Percentiles rank a stretch among this genome's conserved stretches.
Conservation (phyloP, 2,797 vertebrate genomes). For the Crenuchus spilurus region DNA sequence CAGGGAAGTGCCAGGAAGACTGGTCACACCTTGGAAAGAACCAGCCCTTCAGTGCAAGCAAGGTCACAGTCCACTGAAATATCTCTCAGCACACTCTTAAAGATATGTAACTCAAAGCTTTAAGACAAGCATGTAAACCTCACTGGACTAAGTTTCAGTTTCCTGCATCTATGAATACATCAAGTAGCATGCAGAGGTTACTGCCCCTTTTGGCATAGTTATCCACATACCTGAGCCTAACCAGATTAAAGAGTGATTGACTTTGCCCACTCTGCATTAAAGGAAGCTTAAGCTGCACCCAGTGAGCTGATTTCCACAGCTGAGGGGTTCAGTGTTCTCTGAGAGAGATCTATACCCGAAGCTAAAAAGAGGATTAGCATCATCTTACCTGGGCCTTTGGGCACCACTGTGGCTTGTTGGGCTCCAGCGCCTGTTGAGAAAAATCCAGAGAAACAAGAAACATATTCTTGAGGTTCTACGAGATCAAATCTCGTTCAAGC, state of each 20-base stretch:
- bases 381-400: slow-evolving; percentile 75
- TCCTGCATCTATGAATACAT: slow-evolving; percentile 38
- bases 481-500: slow-evolving; percentile 42
- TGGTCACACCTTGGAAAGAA: slow-evolving; percentile 58
- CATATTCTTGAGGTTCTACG: slow-evolving; percentile 56
- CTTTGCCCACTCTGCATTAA: slow-evolving; percentile 48
- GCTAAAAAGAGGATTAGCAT: slow-evolving; percentile 63
- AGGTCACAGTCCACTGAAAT: slow-evolving; percentile 33
- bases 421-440: slow-evolving; percentile 60
- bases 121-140: slow-evolving; percentile 34
- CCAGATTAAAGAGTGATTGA: slow-evolving; percentile 52
- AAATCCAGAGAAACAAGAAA: slow-evolving; percentile 49
- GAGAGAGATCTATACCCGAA: slow-evolving; percentile 43
- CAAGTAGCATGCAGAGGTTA: slow-evolving; percentile 10
- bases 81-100: slow-evolving; percentile 13
- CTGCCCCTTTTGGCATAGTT: slow-evolving; percentile 29
- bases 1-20: slow-evolving; percentile 49
- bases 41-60: slow-evolving; percentile 42
- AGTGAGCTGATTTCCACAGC: slow-evolving; percentile 53
- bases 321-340: slow-evolving; percentile 51
- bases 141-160: slow-evolving; percentile 29
- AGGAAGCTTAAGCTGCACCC: slow-evolving; percentile 39
- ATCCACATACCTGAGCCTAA: slow-evolving; percentile 41
- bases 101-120: slow-evolving; percentile 23
- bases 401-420: slow-evolving; percentile 62